Base-by-base conservation (phyloP, 2,797 vertebrate species). In the Falco biarmicus region DNA sequence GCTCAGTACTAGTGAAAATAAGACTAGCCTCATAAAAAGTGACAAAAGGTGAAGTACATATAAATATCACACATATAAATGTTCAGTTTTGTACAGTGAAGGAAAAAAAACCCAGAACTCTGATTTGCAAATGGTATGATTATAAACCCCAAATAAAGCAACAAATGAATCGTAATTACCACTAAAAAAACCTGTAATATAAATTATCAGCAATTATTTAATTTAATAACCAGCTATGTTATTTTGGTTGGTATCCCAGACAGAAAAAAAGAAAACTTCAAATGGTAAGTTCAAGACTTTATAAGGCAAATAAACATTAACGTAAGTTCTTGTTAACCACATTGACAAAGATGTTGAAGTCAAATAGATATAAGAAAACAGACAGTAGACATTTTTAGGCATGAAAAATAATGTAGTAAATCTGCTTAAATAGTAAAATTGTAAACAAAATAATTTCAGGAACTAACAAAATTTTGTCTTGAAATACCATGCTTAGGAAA, bases 21-120 rank as follows among this genome's bases (percentile, higher is more conserved):
- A 98, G 96, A 98, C 92, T 93, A 98, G 96, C 94, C 93, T 96
- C 82, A 96, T 94, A 94, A 96, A 96, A 97, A 97, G 94, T 81
- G 97, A 97, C 93, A 97, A 97, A 97, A 98, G 97, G 94, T 96
- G 97, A 97, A 98, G 95, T 93, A 97, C 93, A 96, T 96, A 96
- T 88, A 97, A 97, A 95, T 95, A 97, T 92, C 91, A 96, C 95
- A 97, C 94, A 95, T 85, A 87, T 93, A 98, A 96, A 97, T 94
- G 91, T 95, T 96, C 93, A 92, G 92, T 97, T 97, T 83, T 60
- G 85, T 89, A 95, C 74, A 88, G 95, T 65, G 93, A 63, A 96
- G 94, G 63, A 91, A 90, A 93, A 92, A 87, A 70, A 34, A 9
- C 2, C 0, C 2, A 15, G 13, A 59, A 54, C 45, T 77, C 73